These are phyloP conservation scores for Brachionus calyciflorus DNA, from an alignment of 1,140 invertebrate species.

Conservation along the genomic window DNA sequence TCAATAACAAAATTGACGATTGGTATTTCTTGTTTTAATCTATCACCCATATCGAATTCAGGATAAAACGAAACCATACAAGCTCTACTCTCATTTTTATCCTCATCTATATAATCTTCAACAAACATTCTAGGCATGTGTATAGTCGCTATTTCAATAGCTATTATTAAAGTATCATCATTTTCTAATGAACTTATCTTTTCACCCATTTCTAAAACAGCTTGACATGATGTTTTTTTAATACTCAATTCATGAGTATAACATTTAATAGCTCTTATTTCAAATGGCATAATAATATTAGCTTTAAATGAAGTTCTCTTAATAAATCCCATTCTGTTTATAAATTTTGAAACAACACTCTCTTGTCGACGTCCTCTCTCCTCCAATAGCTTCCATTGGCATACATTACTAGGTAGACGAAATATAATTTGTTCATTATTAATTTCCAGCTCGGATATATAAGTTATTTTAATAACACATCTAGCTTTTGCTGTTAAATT, in stretches of 20 bases:
- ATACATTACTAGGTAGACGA: slow-evolving; percentile 57
- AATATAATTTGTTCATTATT: slow-evolving; percentile 60
- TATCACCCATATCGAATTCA: slow-evolving; percentile 56
- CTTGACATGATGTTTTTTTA: slow-evolving; percentile 22
- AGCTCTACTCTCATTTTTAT: slow-evolving; percentile 54
- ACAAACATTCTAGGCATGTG: slow-evolving; percentile 61
- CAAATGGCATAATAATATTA: slow-evolving; percentile 59
- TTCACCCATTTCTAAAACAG: slow-evolving; percentile 45
- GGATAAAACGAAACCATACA: slow-evolving; percentile 60
- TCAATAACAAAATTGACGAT: slow-evolving; percentile 12
- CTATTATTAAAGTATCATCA: slow-evolving; percentile 53
- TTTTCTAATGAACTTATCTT: slow-evolving; percentile 52
- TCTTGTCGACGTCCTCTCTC: background rate
- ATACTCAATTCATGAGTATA: slow-evolving; percentile 51
- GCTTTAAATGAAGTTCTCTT: slow-evolving; percentile 49
- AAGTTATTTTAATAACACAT: slow-evolving; percentile 63
- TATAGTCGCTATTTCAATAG: slow-evolving; percentile 56
- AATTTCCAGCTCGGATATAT: slow-evolving; percentile 62
- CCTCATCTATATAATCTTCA: slow-evolving; percentile 51
- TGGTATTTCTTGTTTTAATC: background rate
- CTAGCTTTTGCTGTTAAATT: slow-evolving; percentile 59
- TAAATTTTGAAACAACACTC: background rate
- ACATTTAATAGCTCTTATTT: slow-evolving; percentile 54
- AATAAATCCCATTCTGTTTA: slow-evolving; percentile 11
- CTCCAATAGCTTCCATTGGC: slow-evolving; percentile 55